A percentile compares a stretch with the other conserved stretches of the same genome.
phyloP scores from a whole-genome alignment of 2,113 vertebrate species.

The Bufo gargarizans region DNA sequence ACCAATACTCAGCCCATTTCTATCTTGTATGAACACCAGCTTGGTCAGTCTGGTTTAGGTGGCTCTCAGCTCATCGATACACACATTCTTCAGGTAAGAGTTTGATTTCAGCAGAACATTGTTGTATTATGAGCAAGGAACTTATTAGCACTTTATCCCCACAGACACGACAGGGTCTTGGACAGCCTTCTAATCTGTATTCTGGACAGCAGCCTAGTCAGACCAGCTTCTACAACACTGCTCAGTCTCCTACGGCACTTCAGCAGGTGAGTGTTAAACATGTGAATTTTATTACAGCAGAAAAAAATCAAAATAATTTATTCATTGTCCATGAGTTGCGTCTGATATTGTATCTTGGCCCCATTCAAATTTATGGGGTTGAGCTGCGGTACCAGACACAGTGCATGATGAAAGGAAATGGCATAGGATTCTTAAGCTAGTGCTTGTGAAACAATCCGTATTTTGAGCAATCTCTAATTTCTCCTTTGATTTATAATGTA shows the following conservation, averaged over 20 bases:
- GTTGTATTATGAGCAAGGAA: neutral
- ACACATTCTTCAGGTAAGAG: constrained; percentile 90
- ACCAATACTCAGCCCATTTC: constrained; percentile 94
- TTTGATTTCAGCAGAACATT: neutral
- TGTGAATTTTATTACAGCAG: neutral
- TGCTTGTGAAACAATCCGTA: too few species aligned
- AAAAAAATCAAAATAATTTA: too few species aligned
- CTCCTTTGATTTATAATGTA: neutral
- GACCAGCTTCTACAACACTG: constrained; percentile 95
- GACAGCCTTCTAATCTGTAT: constrained; percentile 95
- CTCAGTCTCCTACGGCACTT: constrained; percentile 91
- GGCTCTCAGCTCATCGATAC: constrained; percentile 96
- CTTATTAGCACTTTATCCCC: constrained; percentile 53
- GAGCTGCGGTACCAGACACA: too few species aligned
- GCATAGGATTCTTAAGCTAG: too few species aligned
- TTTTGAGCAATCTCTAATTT: too few species aligned
- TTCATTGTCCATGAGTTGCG: neutral
- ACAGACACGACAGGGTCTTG: constrained; percentile 94
- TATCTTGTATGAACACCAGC: constrained; percentile 94
- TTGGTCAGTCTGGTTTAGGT: constrained; percentile 92
- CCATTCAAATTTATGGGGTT: neutral
- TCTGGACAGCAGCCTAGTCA: constrained; percentile 94
- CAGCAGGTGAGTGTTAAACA: constrained; percentile 84
- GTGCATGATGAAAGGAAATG: too few species aligned
- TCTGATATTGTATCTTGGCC: neutral